Evolutionary conservation across 1,140 invertebrate genomes (phyloP), one percentile per base, ranked within the genome.

Genomic region (Gonioctena quinquepunctata): DNA sequence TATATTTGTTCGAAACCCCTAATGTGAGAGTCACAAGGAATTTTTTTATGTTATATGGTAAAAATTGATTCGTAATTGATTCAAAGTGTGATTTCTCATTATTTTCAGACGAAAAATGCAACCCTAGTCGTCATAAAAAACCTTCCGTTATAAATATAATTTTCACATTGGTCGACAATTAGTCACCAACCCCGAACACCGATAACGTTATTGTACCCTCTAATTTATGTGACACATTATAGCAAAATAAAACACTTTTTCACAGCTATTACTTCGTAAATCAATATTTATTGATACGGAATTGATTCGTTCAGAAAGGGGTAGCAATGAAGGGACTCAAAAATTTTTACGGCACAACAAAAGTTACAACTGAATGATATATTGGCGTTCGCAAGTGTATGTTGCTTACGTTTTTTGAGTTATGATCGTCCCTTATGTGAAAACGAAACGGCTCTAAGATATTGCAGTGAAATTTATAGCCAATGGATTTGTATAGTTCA

Each of bases 261-360:
- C 73, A 66, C 69, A 54, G 67, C 75, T 65, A 77, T 76, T 75
- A 79, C 72, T 79, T 68, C 77, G 77, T 79, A 79, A 79, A 79
- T 79, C 77, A 79, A 76, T 75, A 79, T 79, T 79, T 79, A 79
- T 79, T 76, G 77, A 72, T 70, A 68, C 69, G 74, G 74, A 79
- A 79, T 76, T 75, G 75, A 77, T 76, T 74, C 72, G 72, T 59
- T 72, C 61, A 63, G 67, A 73, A 76, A 74, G 71, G 76, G 77
- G 76, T 77, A 33, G 28, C 56, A 25, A 42, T n/a, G 21, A 21
- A 18, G 48, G 18, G 57, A 75, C 18, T 76, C 77, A 76, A 73
- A 79, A 79, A 79, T 79, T 79, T n/a, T n/a, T 79, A 79, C 71
- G 66, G 57, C 60, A 50, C 59, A 64, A 60, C 67, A 64, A 66